phyloP scores from a whole-genome alignment of 2,113 vertebrate genomes.

The Sterrhoptilus dennistouni region DNA sequence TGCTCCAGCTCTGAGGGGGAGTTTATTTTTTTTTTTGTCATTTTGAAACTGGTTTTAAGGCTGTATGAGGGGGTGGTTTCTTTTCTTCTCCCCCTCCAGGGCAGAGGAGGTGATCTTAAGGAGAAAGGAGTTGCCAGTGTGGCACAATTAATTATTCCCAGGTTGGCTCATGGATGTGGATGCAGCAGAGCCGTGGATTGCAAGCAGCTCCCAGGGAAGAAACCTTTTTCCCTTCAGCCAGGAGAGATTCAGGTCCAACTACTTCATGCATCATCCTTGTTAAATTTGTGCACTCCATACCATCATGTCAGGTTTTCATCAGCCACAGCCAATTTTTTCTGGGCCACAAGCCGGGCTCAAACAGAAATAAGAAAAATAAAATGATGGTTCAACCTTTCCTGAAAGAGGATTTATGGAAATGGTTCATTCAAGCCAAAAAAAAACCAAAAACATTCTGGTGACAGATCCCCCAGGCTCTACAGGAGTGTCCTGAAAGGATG shows the following conservation, averaged over 20 bases:
- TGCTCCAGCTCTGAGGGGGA: neutral
- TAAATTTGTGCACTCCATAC: neutral
- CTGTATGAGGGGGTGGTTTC: neutral
- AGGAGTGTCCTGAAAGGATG: neutral
- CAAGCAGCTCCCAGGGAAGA: neutral
- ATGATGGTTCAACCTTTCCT: neutral
- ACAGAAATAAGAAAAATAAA: neutral
- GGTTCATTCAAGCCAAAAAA: neutral
- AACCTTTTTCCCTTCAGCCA: neutral
- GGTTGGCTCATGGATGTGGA: accelerated
- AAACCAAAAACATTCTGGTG: neutral
- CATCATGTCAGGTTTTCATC: neutral
- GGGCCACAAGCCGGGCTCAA: neutral
- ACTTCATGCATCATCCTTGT: neutral
- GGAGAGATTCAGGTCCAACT: neutral
- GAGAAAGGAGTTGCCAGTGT: neutral
- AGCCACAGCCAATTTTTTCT: neutral
- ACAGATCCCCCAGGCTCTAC: neutral
- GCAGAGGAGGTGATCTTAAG: neutral
- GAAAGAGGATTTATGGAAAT: neutral
- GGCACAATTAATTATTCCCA: neutral
- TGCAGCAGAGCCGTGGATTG: neutral
- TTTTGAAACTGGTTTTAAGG: neutral
- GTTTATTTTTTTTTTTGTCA: neutral
- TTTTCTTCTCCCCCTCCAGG: neutral